Conservation (phyloP, 1,140 invertebrate genomes). For the Drosophila elegans region DNA sequence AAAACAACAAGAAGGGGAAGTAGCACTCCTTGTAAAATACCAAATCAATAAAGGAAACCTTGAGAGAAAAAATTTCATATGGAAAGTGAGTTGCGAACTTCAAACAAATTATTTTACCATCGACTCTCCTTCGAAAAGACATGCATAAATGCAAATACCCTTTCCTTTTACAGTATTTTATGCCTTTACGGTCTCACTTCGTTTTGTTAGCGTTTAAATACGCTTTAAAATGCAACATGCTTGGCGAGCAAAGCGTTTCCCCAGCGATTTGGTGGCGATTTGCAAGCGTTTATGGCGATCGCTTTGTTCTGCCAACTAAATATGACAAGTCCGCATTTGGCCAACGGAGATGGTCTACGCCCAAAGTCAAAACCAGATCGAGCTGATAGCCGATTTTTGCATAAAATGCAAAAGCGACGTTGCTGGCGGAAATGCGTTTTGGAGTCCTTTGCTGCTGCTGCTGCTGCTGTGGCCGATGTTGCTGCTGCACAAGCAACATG, state of each 20-base stretch:
- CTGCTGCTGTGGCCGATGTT: constrained; percentile 8
- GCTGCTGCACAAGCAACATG: constrained; percentile 37
- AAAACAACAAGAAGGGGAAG: too few species aligned
- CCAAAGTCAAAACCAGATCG: constrained; percentile 34
- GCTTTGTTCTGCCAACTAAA: constrained; percentile 79
- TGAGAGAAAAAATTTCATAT: too few species aligned
- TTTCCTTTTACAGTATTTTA: constrained; percentile 10
- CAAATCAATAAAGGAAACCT: too few species aligned
- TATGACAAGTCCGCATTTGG: constrained; percentile 74
- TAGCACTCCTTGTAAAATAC: too few species aligned
- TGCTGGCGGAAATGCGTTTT: constrained; percentile 77
- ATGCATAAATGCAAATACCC: constrained; percentile 23
- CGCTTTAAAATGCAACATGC: constrained; percentile 53
- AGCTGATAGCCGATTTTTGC: constrained; percentile 70
- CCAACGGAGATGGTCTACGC: constrained; percentile 6
- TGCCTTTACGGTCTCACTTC: not conserved
- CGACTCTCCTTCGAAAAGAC: not conserved
- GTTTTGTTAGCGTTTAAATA: constrained; percentile 41
- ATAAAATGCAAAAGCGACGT: constrained; percentile 62
- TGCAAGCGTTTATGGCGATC: constrained; percentile 68
- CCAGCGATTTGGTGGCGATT: constrained; percentile 61
- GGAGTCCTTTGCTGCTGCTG: constrained; percentile 49
- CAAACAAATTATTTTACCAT: not conserved
- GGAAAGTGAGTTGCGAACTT: not conserved
- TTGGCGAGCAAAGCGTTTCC: constrained; percentile 44